Conservation (phyloP, 2,888 invertebrate genomes). For the Hydroisotoma schaefferi region DNA sequence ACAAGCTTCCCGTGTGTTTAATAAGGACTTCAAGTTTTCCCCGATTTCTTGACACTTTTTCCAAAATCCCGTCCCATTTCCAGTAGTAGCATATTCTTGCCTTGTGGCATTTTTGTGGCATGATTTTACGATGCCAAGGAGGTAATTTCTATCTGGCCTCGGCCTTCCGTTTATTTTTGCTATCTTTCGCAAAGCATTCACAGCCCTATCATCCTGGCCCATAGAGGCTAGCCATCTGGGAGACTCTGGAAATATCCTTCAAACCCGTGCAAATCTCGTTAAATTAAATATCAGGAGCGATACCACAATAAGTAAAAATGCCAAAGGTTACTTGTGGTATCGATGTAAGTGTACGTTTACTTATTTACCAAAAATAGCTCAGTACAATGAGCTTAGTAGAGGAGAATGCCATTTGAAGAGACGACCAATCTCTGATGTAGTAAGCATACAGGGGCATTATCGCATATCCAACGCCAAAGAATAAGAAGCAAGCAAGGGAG, state of each 20-base stretch:
- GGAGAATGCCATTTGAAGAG: slow-evolving; percentile 40
- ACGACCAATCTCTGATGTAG: slow-evolving; percentile 34
- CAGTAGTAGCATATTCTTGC: neutral
- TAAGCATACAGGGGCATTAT: slow-evolving; percentile 40
- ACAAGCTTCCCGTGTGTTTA: slow-evolving; percentile 15
- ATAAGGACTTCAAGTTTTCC: slow-evolving; percentile 17
- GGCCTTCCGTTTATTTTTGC: slow-evolving; percentile 36
- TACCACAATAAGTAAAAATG: too few relatives aligned
- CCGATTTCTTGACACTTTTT: neutral
- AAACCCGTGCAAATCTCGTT: too few relatives aligned
- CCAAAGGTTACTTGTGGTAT: too few relatives aligned
- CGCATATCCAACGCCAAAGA: slow-evolving; percentile 33
- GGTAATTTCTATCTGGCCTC: slow-evolving; percentile 15
- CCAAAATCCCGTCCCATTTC: slow-evolving; percentile 2
- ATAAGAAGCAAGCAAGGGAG: slow-evolving; percentile 16
- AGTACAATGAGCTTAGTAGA: slow-evolving; percentile 28
- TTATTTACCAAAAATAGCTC: slow-evolving; percentile 35
- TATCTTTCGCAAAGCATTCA: slow-evolving; percentile 29
- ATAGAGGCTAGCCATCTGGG: slow-evolving; percentile 42
- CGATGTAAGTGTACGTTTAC: too few relatives aligned
- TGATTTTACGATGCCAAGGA: slow-evolving; percentile 26
- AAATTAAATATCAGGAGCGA: too few relatives aligned
- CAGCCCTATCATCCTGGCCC: slow-evolving; percentile 36
- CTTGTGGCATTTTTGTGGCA: slow-evolving; percentile 19
- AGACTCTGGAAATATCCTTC: slow-evolving; percentile 46